Evolutionary conservation across 1,140 invertebrate species (phyloP), one percentile per base, ranked within the genome.

Genomic region (Schlechtendalia chinensis): DNA sequence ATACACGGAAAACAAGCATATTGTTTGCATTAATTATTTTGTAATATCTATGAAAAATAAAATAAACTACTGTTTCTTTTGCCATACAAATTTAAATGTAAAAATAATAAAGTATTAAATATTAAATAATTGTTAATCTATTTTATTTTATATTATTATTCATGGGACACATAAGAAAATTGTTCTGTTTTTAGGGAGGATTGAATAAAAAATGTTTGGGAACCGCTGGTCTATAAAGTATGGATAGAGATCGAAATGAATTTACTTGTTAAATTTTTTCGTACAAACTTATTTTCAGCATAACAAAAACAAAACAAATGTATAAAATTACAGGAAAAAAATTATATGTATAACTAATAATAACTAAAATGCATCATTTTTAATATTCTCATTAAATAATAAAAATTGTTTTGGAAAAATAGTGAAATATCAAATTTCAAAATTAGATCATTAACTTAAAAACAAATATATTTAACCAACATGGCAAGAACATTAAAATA

Each of bases 231-330:
- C 17, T 67, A 12, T 10, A 22, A 67, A 22, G 27, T 45, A 63
- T 32, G 24, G 11, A 67, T 39, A 67, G 63, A 67, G 63, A 67
- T 67, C 63, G 63, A 27, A 67, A 67, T 11, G 10, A 19, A 67
- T 67, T 39, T n/a, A 12, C n/a, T 61, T 61, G 4, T 27, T 24
- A 59, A 32, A 19, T 45, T 22, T 22, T 39, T 45, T 39, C 19
- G 19, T 4, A 45, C n/a, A 5, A 10, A 19, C 14, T 63, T 19
- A 32, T 32, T 63, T 19, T 10, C 29, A 32, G 5, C 16, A 27
- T 2, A 1, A 19, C 16, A 61, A 8, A 27, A 61, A 63, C 2
- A 27, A 63, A 32, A 63, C 8, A 63, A 50, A 50, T 50, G 2
- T 63, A 63, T 27, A 19, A 50, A 50, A 12, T 50, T 50, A 50